Conservation (phyloP, 1,140 invertebrate genomes). For the Cydia strobilella region DNA sequence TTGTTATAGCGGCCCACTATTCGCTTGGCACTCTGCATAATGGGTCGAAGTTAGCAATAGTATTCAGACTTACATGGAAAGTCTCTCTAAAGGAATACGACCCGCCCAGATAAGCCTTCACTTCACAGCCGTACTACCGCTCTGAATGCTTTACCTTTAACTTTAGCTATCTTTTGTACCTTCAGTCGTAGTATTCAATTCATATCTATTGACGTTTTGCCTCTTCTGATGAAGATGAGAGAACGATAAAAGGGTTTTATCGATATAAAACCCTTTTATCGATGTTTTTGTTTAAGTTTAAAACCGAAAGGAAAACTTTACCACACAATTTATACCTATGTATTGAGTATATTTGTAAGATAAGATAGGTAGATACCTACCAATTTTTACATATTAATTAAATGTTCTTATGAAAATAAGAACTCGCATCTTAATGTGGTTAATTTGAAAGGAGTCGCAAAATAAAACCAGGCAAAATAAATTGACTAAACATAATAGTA, state of each 20-base stretch:
- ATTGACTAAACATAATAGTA: no score
- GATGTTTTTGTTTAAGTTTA: constrained; percentile 1
- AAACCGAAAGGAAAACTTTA: neutral
- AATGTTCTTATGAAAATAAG: no score
- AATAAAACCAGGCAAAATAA: no score
- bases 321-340: neutral
- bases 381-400: no score
- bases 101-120: constrained; percentile 46
- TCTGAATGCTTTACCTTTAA: constrained; percentile 36
- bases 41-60: neutral
- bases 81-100: constrained; percentile 50
- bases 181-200: constrained; percentile 12
- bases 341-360: no score
- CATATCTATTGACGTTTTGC: constrained; percentile 4
- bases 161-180: constrained; percentile 4
- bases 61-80: constrained; percentile 46
- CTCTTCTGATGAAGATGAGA: no score
- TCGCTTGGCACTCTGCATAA: neutral
- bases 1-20: constrained; percentile 3
- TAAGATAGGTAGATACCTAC: no score
- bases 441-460: no score
- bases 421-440: no score
- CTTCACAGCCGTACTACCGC: constrained; percentile 34
- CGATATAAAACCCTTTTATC: constrained; percentile 17
- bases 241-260: no score